These are phyloP conservation scores for Odontocerum albicorne DNA, from an alignment of 2,888 invertebrate genomes.

Conservation along the genomic window DNA sequence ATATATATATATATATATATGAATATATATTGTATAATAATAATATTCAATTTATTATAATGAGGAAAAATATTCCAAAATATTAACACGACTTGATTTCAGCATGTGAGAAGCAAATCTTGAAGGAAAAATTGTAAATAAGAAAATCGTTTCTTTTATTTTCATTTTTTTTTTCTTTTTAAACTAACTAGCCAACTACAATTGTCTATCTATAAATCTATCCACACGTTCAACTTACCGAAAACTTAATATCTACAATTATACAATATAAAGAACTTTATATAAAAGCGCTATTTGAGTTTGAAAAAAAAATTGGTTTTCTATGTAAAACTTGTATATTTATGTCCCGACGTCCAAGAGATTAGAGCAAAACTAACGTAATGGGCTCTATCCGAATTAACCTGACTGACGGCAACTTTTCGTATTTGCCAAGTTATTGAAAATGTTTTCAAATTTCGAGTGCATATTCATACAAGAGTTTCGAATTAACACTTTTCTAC, in stretches of 20 bases:
- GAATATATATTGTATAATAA: not conserved
- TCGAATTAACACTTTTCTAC: too few relatives aligned
- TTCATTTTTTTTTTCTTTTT: constrained; percentile 16
- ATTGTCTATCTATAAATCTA: constrained; percentile 34
- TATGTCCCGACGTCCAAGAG: too few relatives aligned
- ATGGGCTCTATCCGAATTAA: too few relatives aligned
- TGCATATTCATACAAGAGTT: too few relatives aligned
- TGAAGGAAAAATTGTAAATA: constrained; percentile 28
- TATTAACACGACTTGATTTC: constrained; percentile 25
- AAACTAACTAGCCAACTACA: constrained; percentile 35
- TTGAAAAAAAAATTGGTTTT: too few relatives aligned
- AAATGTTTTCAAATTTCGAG: too few relatives aligned
- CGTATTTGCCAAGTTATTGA: too few relatives aligned
- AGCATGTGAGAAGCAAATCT: constrained; percentile 30
- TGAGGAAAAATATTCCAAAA: constrained; percentile 21
- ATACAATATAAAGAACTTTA: constrained; percentile 20
- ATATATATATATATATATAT: not conserved
- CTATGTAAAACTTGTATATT: too few relatives aligned
- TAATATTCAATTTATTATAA: constrained; percentile 24
- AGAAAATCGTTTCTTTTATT: constrained; percentile 18
- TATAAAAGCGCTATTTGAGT: too few relatives aligned
- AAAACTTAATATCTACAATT: constrained; percentile 29
- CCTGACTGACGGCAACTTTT: too few relatives aligned
- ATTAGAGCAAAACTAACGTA: too few relatives aligned
- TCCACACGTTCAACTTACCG: constrained; percentile 31